A percentile compares a stretch with the other conserved stretches of the same genome.
These are phyloP conservation scores for Erythrocercus mccallii DNA, from an alignment of 2,113 vertebrate species.

Conservation along the genomic window DNA sequence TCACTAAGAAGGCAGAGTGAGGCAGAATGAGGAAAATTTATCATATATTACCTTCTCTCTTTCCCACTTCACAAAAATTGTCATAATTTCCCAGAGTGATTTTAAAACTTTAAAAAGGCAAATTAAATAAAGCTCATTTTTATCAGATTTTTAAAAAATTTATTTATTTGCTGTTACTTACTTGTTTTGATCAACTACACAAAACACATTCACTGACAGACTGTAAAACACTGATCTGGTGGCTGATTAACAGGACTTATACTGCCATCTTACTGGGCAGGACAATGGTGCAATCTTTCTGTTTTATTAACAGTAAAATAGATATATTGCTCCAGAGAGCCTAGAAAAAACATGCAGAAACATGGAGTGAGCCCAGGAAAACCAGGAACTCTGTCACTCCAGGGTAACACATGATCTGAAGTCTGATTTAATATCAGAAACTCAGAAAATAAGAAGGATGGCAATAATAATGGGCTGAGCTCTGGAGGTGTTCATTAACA, in stretches of 20 bases:
- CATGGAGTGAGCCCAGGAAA: not conserved
- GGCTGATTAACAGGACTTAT: not conserved
- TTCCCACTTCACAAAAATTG: not conserved
- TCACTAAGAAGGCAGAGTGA: not conserved
- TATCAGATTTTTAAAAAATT: not conserved
- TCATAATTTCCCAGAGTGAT: not conserved
- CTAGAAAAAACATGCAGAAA: not conserved
- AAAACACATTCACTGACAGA: not conserved
- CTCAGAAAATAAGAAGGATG: not conserved
- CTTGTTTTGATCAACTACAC: not conserved
- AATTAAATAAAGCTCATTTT: not conserved
- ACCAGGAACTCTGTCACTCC: not conserved
- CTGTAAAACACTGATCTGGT: not conserved
- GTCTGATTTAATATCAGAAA: not conserved
- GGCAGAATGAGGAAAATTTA: not conserved
- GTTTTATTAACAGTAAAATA: conserved; percentile 22
- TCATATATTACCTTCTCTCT: not conserved
- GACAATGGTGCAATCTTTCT: not conserved
- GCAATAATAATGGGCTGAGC: not conserved
- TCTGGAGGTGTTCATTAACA: not conserved
- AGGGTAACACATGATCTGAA: not conserved
- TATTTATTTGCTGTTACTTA: not conserved
- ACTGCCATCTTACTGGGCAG: not conserved
- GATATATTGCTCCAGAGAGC: not conserved
- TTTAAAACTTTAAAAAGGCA: not conserved